A percentile compares a stretch with the other conserved stretches of the same genome.
Conservation (phyloP, 2,113 vertebrate genomes). For the Mustela nigripes region DNA sequence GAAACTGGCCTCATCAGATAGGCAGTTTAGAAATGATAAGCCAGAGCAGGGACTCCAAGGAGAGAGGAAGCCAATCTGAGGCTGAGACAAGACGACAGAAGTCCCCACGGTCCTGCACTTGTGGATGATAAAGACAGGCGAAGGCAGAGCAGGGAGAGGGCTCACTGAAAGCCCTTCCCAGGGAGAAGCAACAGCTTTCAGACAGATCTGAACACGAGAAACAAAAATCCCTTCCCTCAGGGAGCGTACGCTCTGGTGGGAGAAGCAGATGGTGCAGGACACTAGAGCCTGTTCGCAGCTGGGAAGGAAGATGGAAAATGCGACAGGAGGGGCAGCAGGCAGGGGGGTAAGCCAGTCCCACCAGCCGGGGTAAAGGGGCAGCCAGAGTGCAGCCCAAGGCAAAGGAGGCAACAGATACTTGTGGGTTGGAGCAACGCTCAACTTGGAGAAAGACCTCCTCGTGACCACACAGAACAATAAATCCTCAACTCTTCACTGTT, state of each 20-base stretch:
- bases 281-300: background rate
- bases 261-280: background rate
- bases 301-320: background rate
- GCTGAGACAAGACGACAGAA: background rate
- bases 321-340: background rate
- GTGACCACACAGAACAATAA: background rate
- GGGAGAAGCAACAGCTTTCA: background rate
- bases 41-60: background rate
- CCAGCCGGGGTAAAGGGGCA: background rate
- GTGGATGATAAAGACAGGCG: rapidly evolving
- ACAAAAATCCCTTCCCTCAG: background rate
- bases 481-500: background rate
- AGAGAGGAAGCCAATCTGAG: background rate
- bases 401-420: background rate
- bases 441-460: background rate
- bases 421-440: background rate
- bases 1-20: background rate
- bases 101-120: background rate
- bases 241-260: rapidly evolving
- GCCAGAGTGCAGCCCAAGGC: too few relatives aligned
- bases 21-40: background rate
- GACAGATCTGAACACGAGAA: background rate
- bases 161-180: background rate
- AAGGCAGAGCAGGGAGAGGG: background rate
- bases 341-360: background rate